These are phyloP conservation scores for Stegana nigrithorax DNA, from an alignment of 2,888 invertebrate species.

Conservation along the genomic window DNA sequence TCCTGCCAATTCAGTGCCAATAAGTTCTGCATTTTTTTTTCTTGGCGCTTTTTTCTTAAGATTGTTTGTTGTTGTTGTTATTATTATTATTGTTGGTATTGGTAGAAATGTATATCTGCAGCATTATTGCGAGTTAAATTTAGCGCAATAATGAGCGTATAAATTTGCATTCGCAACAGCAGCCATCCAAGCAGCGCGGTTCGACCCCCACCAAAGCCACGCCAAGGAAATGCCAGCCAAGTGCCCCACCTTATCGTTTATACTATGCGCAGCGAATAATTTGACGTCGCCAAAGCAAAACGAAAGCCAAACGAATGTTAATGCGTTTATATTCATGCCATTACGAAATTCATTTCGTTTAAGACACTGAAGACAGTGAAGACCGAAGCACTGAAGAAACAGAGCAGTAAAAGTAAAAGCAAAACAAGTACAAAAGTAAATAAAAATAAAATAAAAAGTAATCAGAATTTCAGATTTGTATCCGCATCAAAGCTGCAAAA, in stretches of 20 bases:
- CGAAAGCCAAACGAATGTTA: constrained; percentile 12
- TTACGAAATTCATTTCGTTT: neutral
- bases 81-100: too few relatives aligned
- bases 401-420: constrained; percentile 35
- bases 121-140: constrained; percentile 47
- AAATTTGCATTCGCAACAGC: constrained; percentile 48
- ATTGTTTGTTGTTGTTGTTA: neutral
- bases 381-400: neutral
- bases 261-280: constrained; percentile 9
- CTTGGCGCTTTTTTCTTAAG: neutral
- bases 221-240: neutral
- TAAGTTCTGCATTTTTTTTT: constrained; percentile 20
- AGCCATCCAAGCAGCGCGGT: too few relatives aligned
- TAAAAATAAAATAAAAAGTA: constrained; percentile 53
- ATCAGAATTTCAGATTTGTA: constrained; percentile 58
- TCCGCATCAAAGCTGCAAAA: constrained; percentile 15
- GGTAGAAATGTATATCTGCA: too few relatives aligned
- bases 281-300: constrained; percentile 26
- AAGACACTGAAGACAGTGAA: neutral
- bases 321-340: constrained; percentile 19
- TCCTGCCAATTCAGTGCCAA: neutral
- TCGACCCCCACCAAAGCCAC: neutral
- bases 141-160: constrained; percentile 52
- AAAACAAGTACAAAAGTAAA: constrained; percentile 49
- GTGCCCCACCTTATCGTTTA: neutral